These are phyloP conservation scores for Drosophila sp. DNA, from an alignment of 1,140 invertebrate genomes.

Conservation along the genomic window DNA sequence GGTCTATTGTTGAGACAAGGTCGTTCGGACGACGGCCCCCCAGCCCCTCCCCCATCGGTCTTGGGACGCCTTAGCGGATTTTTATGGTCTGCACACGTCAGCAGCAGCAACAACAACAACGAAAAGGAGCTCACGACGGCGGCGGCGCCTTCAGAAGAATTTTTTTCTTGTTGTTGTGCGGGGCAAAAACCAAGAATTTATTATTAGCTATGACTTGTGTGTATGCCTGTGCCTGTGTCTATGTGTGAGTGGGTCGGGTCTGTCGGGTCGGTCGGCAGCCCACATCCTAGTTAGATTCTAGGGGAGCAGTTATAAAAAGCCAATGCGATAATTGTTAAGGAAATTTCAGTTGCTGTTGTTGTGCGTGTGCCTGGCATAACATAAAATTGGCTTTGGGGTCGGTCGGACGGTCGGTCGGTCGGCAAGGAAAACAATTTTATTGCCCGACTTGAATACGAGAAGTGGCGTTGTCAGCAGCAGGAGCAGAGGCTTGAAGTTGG, in stretches of 20 bases:
- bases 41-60: not conserved
- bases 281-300: slow-evolving; percentile 21
- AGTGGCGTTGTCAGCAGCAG: slow-evolving; percentile 71
- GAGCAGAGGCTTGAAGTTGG: slow-evolving; percentile 23
- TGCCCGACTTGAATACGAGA: slow-evolving; percentile 49
- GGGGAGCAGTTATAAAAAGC: slow-evolving; percentile 40
- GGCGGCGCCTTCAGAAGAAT: slow-evolving; percentile 31
- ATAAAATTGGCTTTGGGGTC: slow-evolving; percentile 49
- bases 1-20: slow-evolving; percentile 5
- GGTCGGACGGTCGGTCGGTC: slow-evolving; percentile 9
- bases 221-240: slow-evolving; percentile 18
- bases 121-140: not conserved
- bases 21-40: slow-evolving; percentile 10
- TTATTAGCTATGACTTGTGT: slow-evolving; percentile 60
- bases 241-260: not conserved
- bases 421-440: slow-evolving; percentile 60
- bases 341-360: slow-evolving; percentile 27
- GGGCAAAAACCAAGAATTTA: slow-evolving; percentile 39
- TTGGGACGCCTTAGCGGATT: slow-evolving; percentile 49
- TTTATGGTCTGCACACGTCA: slow-evolving; percentile 76
- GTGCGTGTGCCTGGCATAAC: slow-evolving; percentile 57
- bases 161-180: slow-evolving; percentile 18
- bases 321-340: slow-evolving; percentile 68
- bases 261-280: not conserved
- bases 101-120: slow-evolving; percentile 29